Evolutionary conservation across 2,113 vertebrate species (phyloP).

Genomic region (Pardalotus punctatus): DNA sequence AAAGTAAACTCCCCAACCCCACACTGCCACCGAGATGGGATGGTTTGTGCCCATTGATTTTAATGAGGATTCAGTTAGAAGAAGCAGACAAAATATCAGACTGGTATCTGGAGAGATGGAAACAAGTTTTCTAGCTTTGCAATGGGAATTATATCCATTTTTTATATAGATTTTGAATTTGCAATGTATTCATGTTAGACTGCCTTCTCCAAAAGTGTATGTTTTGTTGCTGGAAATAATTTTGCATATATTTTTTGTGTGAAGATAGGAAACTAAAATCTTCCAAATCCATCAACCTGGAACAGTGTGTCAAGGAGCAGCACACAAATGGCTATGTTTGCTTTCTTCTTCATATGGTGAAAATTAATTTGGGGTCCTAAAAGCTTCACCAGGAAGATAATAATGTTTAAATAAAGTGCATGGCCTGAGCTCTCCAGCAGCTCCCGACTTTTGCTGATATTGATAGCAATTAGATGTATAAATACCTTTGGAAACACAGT

Average conservation of each 20-base stretch:
- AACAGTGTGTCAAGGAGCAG: background rate
- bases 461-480: background rate
- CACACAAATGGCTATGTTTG: rapidly evolving
- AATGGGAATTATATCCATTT: background rate
- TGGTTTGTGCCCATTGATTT: rapidly evolving
- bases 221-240: background rate
- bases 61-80: background rate
- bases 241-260: background rate
- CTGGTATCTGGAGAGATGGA: background rate
- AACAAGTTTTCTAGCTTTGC: background rate
- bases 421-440: background rate
- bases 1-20: background rate
- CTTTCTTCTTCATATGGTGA: background rate
- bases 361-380: background rate
- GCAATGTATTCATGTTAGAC: background rate
- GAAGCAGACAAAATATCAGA: background rate
- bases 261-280: background rate
- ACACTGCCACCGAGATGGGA: rapidly evolving
- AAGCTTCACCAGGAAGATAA: background rate
- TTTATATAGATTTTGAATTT: background rate
- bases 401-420: background rate
- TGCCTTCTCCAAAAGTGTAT: background rate
- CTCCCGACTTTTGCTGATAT: background rate
- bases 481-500: background rate
- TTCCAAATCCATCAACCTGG: background rate